Conservation (phyloP, 2,888 invertebrate species). For the Vanessa cardui region DNA sequence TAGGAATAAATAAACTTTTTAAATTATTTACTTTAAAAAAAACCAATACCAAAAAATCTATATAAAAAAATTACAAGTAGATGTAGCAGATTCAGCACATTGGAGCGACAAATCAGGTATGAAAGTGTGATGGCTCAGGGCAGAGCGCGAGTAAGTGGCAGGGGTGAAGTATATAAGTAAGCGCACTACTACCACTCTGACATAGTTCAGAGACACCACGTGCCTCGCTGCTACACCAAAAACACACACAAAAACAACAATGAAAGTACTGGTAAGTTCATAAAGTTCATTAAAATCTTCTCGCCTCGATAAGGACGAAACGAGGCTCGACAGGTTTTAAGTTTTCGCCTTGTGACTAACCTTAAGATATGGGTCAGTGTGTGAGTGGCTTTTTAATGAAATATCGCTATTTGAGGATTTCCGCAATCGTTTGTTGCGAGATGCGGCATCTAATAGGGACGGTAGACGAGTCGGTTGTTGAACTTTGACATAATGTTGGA, state of each 20-base stretch:
- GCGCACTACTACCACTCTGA: conserved; percentile 76
- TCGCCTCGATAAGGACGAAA: conserved; percentile 20
- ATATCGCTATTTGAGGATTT: conserved; percentile 49
- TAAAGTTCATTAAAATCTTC: conserved; percentile 46
- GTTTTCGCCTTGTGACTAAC: conserved; percentile 13
- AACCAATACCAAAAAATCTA: no score
- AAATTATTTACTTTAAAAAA: no score
- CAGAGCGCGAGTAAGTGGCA: conserved; percentile 70
- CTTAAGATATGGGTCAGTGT: conserved; percentile 36
- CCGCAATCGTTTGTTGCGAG: conserved; percentile 62
- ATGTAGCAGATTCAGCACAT: conserved; percentile 53
- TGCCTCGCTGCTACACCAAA: conserved; percentile 67
- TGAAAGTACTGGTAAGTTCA: conserved; percentile 79
- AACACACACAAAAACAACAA: conserved; percentile 61
- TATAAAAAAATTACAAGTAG: conserved; percentile 35
- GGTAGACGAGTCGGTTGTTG: conserved; percentile 58
- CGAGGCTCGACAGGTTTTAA: conserved; percentile 6
- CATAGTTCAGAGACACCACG: conserved; percentile 77
- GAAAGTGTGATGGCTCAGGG: conserved; percentile 76
- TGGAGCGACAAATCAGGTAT: conserved; percentile 66
- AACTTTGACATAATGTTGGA: conserved; percentile 72
- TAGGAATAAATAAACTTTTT: no score
- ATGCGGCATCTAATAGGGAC: conserved; percentile 64
- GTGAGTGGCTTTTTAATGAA: conserved; percentile 37
- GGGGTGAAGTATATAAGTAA: conserved; percentile 81